Evolutionary conservation across 2,888 invertebrate genomes (phyloP).

Genomic region (Eremobia ochroleuca): DNA sequence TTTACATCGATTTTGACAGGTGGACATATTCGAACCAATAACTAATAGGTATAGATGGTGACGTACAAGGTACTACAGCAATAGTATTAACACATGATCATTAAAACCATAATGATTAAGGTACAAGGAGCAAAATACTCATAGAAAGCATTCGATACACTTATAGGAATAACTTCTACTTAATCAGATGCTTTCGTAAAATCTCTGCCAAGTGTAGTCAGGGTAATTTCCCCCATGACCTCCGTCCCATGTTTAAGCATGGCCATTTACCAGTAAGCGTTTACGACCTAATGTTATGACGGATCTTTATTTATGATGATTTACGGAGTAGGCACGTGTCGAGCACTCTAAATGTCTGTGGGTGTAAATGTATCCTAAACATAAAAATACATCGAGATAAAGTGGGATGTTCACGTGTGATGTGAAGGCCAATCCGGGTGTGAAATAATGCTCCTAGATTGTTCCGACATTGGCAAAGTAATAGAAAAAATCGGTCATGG

Average conservation of each 20-base stretch:
- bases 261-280: slow-evolving; percentile 4
- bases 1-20: background rate
- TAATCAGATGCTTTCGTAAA: background rate
- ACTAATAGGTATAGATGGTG: background rate
- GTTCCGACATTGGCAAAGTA: slow-evolving; percentile 36
- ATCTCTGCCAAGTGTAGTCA: background rate
- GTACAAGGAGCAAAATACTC: background rate
- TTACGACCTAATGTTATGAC: slow-evolving; percentile 6
- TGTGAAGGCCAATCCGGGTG: slow-evolving; percentile 44
- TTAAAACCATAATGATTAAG: background rate
- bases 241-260: background rate
- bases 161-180: background rate
- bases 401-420: slow-evolving; percentile 17
- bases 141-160: background rate
- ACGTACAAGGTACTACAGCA: background rate
- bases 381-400: slow-evolving; percentile 23
- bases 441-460: slow-evolving; percentile 39
- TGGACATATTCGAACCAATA: background rate
- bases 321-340: slow-evolving; percentile 30
- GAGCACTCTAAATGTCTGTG: slow-evolving; percentile 21
- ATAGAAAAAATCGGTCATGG: slow-evolving; percentile 11
- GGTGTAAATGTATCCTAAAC: background rate
- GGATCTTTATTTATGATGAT: slow-evolving; percentile 7
- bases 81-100: background rate
- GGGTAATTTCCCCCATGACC: background rate